Evolutionary conservation across 2,113 vertebrate species (phyloP).

Genomic region (Tyto alba): DNA sequence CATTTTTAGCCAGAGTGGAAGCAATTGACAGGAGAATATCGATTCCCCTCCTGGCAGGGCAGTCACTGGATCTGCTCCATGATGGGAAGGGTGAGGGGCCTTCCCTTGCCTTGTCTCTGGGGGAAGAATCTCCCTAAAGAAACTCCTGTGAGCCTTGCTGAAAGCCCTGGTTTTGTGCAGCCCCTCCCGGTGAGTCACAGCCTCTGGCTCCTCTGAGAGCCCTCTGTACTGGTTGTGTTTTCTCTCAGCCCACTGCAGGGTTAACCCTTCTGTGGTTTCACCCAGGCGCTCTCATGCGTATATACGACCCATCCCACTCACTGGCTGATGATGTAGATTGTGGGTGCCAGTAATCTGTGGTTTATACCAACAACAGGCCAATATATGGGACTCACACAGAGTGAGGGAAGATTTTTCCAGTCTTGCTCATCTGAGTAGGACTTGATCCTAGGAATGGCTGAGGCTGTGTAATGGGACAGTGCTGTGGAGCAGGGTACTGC

Average conservation of each 20-base stretch:
- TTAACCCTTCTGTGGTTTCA: constrained; percentile 6
- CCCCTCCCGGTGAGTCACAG: constrained; percentile 4
- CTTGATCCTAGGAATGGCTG: neutral
- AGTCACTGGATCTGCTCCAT: neutral
- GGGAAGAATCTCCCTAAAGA: neutral
- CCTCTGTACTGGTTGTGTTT: neutral
- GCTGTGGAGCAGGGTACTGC: fast-evolving
- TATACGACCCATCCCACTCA: neutral
- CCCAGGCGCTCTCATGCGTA: neutral
- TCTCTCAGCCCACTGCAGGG: neutral
- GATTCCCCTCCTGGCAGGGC: neutral
- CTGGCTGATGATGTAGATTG: neutral
- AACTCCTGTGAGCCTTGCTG: neutral
- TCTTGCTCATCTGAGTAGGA: neutral
- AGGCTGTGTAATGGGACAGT: neutral
- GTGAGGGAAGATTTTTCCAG: neutral
- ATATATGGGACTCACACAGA: neutral
- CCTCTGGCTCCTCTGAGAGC: neutral
- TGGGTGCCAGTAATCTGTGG: neutral
- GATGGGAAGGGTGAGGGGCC: neutral
- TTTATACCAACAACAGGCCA: neutral
- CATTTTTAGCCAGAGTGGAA: constrained; percentile 36
- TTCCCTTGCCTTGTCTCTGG: neutral
- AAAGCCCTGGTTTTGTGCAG: neutral
- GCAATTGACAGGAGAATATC: neutral